A percentile compares a stretch with the other conserved stretches of the same genome.
phyloP scores from a whole-genome alignment of 2,797 vertebrate genomes.

The Phalanger gymnotis region DNA sequence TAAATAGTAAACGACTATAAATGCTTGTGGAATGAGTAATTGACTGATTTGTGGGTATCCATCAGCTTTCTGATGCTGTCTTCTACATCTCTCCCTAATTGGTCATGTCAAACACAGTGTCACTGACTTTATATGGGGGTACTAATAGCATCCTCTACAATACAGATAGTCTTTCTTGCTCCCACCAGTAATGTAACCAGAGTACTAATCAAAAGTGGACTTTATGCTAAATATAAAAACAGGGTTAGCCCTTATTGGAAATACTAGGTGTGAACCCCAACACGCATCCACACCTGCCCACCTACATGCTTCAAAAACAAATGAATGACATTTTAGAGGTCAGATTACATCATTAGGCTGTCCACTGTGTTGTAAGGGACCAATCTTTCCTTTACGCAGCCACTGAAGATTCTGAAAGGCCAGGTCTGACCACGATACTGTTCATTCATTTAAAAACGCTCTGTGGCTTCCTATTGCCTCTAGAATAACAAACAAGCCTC shows the following conservation, averaged over 20 bases:
- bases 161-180: neutral
- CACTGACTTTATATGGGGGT: neutral
- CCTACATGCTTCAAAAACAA: neutral
- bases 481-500: neutral
- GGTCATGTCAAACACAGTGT: neutral
- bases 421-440: neutral
- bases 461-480: neutral
- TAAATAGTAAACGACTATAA: neutral
- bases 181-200: neutral
- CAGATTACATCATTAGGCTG: neutral
- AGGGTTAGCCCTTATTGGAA: constrained; percentile 66
- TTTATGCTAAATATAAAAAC: constrained; percentile 11
- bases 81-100: neutral
- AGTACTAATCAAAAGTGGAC: neutral
- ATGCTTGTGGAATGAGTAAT: neutral
- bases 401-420: neutral
- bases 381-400: neutral
- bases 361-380: neutral
- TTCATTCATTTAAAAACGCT: neutral
- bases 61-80: neutral
- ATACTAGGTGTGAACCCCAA: constrained; percentile 31
- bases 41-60: neutral
- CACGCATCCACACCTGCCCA: neutral
- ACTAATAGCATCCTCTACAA: neutral
- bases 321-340: neutral